Percentiles rank a stretch among this genome's conserved stretches.
Conservation (phyloP, 1,140 invertebrate species). For the Hylaeus anthracinus region DNA sequence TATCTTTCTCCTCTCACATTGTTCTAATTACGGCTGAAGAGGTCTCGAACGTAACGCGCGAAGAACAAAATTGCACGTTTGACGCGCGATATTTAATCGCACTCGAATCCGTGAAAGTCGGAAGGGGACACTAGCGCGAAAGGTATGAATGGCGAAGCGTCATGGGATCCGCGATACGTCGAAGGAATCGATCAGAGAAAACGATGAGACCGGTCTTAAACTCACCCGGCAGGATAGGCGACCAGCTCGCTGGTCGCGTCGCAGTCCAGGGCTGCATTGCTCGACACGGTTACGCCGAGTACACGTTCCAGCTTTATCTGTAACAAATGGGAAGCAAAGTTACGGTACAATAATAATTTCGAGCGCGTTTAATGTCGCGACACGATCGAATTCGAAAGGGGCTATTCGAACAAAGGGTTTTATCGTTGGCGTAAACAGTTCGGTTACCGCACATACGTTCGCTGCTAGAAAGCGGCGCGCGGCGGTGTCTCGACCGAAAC, state of each 20-base stretch:
- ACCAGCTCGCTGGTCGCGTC: slow-evolving; percentile 92
- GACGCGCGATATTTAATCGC: too few species aligned
- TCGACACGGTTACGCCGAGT: slow-evolving; percentile 94
- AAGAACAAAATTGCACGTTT: too few species aligned
- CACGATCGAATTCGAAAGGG: background rate
- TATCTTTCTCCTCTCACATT: too few species aligned
- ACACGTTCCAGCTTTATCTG: slow-evolving; percentile 97
- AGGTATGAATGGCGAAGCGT: too few species aligned
- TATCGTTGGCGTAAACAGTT: background rate
- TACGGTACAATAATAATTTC: background rate
- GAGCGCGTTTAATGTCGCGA: too few species aligned
- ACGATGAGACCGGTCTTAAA: slow-evolving; percentile 61
- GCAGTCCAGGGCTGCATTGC: slow-evolving; percentile 94
- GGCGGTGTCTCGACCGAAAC: background rate
- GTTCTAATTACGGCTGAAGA: slow-evolving; percentile 1
- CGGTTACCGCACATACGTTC: background rate
- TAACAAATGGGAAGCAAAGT: slow-evolving; percentile 76
- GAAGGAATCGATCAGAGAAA: slow-evolving; percentile 18
- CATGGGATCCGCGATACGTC: background rate
- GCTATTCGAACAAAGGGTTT: background rate
- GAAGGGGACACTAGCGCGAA: too few species aligned
- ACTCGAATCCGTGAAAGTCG: too few species aligned
- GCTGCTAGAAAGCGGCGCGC: slow-evolving; percentile 16
- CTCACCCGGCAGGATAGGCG: slow-evolving; percentile 98
- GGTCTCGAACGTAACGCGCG: too few species aligned